Conservation (phyloP, 2,113 vertebrate species). For the Todiramphus chloris region DNA sequence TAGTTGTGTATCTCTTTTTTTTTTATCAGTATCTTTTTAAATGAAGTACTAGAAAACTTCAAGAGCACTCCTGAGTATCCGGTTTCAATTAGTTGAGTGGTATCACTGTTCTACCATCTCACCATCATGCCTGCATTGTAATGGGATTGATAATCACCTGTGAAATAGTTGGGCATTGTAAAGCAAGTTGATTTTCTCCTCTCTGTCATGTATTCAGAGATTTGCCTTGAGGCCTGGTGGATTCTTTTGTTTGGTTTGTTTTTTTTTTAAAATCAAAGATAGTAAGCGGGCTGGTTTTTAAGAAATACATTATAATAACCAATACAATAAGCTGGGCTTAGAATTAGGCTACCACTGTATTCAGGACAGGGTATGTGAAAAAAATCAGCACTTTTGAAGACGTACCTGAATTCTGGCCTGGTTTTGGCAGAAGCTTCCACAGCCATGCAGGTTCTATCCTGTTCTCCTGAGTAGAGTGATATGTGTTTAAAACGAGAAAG, state of each 20-base stretch:
- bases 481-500: neutral
- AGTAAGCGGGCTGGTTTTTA: too few species aligned
- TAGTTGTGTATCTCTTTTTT: neutral
- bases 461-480: neutral
- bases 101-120: neutral
- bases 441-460: fast-evolving
- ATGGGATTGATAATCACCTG: neutral
- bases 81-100: fast-evolving
- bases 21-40: neutral
- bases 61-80: neutral
- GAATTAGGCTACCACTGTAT: neutral
- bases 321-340: neutral
- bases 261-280: too few species aligned
- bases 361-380: neutral
- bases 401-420: neutral
- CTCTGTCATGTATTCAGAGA: neutral
- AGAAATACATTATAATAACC: too few species aligned
- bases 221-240: neutral
- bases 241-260: neutral
- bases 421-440: neutral
- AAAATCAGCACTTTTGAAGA: neutral
- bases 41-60: neutral
- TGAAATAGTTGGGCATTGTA: neutral
- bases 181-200: neutral
- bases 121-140: fast-evolving